These are phyloP conservation scores for Chrysotoxum bicinctum DNA, from an alignment of 2,888 invertebrate species.

Conservation along the genomic window DNA sequence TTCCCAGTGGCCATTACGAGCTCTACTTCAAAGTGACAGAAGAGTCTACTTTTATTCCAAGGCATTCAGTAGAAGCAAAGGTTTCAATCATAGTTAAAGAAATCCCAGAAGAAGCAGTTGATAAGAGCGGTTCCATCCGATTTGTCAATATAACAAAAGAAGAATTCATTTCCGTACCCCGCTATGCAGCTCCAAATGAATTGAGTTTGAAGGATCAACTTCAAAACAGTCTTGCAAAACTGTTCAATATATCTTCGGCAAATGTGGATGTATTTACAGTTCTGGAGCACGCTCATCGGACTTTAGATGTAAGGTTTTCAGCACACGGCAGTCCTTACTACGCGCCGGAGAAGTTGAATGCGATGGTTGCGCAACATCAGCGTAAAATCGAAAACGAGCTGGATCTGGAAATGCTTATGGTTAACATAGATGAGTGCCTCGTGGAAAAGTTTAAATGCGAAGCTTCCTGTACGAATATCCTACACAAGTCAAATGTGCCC, in stretches of 20 bases:
- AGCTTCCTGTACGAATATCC: constrained; percentile 90
- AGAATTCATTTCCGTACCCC: constrained; percentile 87
- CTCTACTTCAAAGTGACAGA: constrained; percentile 90
- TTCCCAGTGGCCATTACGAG: constrained; percentile 88
- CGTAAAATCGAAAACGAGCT: constrained; percentile 88
- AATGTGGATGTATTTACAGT: constrained; percentile 98
- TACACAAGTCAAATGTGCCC: constrained; percentile 88
- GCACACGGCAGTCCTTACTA: constrained; percentile 98
- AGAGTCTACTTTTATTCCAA: constrained; percentile 83
- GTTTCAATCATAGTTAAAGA: constrained; percentile 94
- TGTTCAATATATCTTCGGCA: constrained; percentile 89
- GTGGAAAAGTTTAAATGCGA: constrained; percentile 87
- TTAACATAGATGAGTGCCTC: constrained; percentile 95
- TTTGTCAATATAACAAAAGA: constrained; percentile 91
- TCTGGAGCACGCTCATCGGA: constrained; percentile 85
- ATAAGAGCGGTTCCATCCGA: constrained; percentile 95
- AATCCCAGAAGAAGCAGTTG: constrained; percentile 95
- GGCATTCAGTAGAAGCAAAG: constrained; percentile 89
- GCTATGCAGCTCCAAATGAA: constrained; percentile 76
- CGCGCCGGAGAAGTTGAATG: constrained; percentile 92
- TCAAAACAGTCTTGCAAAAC: constrained; percentile 84
- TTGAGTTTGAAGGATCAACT: constrained; percentile 81
- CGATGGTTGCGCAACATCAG: constrained; percentile 89
- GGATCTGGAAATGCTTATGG: constrained; percentile 89
- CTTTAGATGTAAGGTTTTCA: constrained; percentile 93